Evolutionary conservation across 2,888 invertebrate species (phyloP), one percentile per base, ranked within the genome.

Genomic region (Torymus auratus): DNA sequence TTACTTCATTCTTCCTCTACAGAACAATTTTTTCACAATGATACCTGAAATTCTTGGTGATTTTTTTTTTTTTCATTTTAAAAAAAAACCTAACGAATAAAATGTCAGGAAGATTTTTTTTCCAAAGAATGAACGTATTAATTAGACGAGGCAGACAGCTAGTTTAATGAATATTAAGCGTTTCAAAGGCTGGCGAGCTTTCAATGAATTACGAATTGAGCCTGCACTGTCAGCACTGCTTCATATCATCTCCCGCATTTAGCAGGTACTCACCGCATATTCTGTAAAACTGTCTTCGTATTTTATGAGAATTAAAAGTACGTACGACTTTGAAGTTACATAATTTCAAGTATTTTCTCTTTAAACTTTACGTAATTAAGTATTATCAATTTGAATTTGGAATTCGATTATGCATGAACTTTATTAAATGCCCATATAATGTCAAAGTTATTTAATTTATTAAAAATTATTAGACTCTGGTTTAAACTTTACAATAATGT

Each of bases 91-190:
- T 28, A 28, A 28, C 28, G 28, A 65, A 65, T 53, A 17, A 15
- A 53, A 68, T 55, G 17, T 53, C 53, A 28, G 28, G 23, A 68
- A 68, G 28, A 28, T n/a, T 28, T 28, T 68, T 68, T 20, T 56
- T 69, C 17, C 13, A 28, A 69, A 69, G 55, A 15, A 15, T 23
- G 41, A 72, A 2, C 12, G 15, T 23, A 72, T 23, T 61, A 53
- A 72, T 72, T 62, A 72, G n/a, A 60, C 52, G 52, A 64, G 14
- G 62, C 28, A 28, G 73, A 4, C 64, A 52, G 53, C 13, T 23
- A 62, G 64, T 53, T 65, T 74, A 74, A 74, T 74, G 74, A 74
- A 74, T 74, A 74, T 74, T 74, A 74, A 74, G 67, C 67, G 65
- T 20, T 58, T 17, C 58, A 17, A n/a, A 56, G 56, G 52, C 56